Conservation (phyloP, 1,140 invertebrate species). For the Zaprionus camerounensis region DNA sequence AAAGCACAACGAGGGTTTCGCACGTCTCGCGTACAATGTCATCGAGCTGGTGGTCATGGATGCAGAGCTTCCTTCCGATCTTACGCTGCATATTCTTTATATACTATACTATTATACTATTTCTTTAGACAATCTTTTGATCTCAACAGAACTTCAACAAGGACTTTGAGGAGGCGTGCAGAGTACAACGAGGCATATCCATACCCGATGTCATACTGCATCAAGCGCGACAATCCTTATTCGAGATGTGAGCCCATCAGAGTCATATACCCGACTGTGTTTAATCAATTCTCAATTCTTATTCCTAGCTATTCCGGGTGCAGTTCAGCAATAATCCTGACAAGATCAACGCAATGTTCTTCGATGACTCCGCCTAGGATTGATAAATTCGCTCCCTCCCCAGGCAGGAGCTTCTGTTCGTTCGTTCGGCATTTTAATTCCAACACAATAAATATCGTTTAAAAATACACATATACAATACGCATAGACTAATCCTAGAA, state of each 20-base stretch:
- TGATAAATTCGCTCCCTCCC: conserved; percentile 35
- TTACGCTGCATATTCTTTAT: conserved; percentile 89
- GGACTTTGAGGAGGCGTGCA: conserved; percentile 95
- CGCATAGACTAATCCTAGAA: conserved; percentile 64
- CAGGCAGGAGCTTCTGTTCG: conserved; percentile 11
- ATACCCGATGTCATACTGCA: conserved; percentile 95
- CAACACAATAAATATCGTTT: conserved; percentile 80
- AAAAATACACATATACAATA: conserved; percentile 70
- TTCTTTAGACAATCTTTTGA: conserved; percentile 10
- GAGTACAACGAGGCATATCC: conserved; percentile 95
- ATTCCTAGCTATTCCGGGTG: conserved; percentile 87
- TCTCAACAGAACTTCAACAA: conserved; percentile 93
- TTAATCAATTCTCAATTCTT: conserved; percentile 31
- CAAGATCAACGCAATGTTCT: conserved; percentile 93
- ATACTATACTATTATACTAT: conserved; percentile 40
- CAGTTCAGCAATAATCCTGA: conserved; percentile 96
- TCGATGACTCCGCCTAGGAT: conserved; percentile 88
- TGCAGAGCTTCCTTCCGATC: conserved; percentile 85
- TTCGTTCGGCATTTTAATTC: conserved; percentile 74
- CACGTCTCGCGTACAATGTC: conserved; percentile 93
- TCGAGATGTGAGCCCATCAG: conserved; percentile 87
- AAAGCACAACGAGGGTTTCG: conserved; percentile 93
- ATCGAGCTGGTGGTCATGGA: conserved; percentile 91
- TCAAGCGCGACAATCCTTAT: conserved; percentile 94
- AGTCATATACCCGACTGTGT: no score